phyloP scores from a whole-genome alignment of 2,888 invertebrate species.

The Acrobasis repandana region DNA sequence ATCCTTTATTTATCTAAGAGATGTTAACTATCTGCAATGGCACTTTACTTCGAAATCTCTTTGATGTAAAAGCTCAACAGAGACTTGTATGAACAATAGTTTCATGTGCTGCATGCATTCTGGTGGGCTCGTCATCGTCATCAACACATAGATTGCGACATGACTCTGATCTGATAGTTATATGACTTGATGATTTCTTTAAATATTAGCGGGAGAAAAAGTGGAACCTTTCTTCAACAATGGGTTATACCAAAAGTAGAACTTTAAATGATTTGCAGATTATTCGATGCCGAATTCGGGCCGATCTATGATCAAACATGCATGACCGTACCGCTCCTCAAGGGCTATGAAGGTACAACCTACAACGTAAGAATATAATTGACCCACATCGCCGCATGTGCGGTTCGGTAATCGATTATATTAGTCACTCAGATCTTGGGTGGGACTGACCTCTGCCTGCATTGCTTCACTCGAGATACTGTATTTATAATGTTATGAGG shows the following conservation, averaged over 20 bases:
- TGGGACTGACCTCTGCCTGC: slow-evolving; percentile 18
- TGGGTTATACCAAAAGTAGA: background rate
- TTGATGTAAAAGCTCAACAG: too few relatives aligned
- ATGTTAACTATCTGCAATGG: too few relatives aligned
- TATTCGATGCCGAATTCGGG: slow-evolving; percentile 4
- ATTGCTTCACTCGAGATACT: slow-evolving; percentile 17
- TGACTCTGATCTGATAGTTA: too few relatives aligned
- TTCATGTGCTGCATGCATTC: too few relatives aligned
- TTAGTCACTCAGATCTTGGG: slow-evolving; percentile 20
- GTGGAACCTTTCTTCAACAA: background rate
- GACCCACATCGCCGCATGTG: slow-evolving; percentile 14
- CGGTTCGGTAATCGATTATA: slow-evolving; percentile 9
- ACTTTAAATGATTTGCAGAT: background rate
- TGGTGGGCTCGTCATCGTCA: too few relatives aligned
- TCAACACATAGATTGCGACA: too few relatives aligned
- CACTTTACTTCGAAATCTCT: too few relatives aligned
- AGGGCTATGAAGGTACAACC: slow-evolving; percentile 1
- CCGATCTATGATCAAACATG: slow-evolving; percentile 4
- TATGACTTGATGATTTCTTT: too few relatives aligned
- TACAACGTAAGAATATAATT: slow-evolving; percentile 21
- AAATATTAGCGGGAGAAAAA: too few relatives aligned
- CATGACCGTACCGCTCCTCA: background rate
- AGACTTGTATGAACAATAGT: too few relatives aligned
- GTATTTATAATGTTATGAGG: slow-evolving; percentile 19
- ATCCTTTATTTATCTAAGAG: too few relatives aligned